Percentiles rank a stretch among this genome's conserved stretches.
Conservation (phyloP, 2,113 vertebrate species). For the Panthera uncia region DNA sequence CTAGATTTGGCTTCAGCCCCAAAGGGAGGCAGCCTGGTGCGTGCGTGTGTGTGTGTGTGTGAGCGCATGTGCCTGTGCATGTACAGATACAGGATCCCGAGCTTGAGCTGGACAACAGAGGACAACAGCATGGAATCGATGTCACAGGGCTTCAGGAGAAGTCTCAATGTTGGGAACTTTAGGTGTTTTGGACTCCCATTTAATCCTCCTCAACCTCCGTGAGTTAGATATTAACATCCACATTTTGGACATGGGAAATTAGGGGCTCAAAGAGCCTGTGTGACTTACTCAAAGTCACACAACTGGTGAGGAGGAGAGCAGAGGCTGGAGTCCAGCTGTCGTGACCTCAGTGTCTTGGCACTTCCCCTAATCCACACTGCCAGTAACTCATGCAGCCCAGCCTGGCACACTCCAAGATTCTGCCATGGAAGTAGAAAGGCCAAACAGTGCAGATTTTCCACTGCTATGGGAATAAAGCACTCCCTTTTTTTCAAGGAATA, state of each 20-base stretch:
- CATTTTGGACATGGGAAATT: not conserved
- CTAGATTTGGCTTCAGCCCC: not conserved
- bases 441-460: not conserved
- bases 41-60: not conserved
- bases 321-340: not conserved
- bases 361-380: not conserved
- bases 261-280: not conserved
- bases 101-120: not conserved
- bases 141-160: not conserved
- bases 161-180: not conserved
- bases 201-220: not conserved
- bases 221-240: not conserved
- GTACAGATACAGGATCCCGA: not conserved
- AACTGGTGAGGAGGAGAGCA: accelerated
- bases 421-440: not conserved
- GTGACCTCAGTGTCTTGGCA: not conserved
- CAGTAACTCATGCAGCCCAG: accelerated
- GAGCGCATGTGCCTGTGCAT: not conserved
- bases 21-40: not conserved
- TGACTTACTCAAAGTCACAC: not conserved
- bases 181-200: not conserved
- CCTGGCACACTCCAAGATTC: not conserved
- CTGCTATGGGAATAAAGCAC: not conserved
- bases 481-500: not conserved
- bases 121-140: not conserved